phyloP scores from a whole-genome alignment of 1,140 invertebrate species.

The Goniozus legneri region DNA sequence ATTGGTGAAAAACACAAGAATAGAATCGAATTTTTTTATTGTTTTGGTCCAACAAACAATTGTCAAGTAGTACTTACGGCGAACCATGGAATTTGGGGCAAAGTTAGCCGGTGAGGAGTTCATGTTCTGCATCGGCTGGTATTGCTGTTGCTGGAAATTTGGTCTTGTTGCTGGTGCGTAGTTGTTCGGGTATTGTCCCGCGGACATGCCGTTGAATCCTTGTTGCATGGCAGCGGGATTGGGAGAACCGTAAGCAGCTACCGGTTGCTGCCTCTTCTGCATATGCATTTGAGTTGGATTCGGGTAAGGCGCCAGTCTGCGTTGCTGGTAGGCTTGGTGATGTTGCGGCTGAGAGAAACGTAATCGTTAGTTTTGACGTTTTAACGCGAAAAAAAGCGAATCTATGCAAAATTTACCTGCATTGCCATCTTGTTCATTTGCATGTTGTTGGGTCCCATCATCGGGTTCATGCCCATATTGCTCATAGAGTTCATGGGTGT shows the following conservation, averaged over 20 bases:
- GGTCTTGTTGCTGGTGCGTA: conserved; percentile 57
- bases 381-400: neutral
- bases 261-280: conserved; percentile 64
- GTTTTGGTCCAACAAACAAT: too few relatives aligned
- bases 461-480: conserved; percentile 62
- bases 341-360: conserved; percentile 27
- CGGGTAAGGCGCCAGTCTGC: conserved; percentile 76
- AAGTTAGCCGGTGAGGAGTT: conserved; percentile 41
- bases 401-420: conserved; percentile 50
- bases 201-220: conserved; percentile 33
- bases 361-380: neutral
- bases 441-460: conserved; percentile 61
- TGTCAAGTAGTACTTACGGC: too few relatives aligned
- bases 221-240: conserved; percentile 49
- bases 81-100: conserved; percentile 48
- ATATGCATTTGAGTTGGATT: conserved; percentile 76
- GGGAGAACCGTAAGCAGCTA: conserved; percentile 27
- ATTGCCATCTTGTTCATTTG: conserved; percentile 58
- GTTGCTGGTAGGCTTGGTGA: conserved; percentile 49
- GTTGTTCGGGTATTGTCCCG: conserved; percentile 36
- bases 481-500: conserved; percentile 64
- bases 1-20: too few relatives aligned
- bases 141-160: conserved; percentile 66
- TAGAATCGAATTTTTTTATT: too few relatives aligned
- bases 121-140: conserved; percentile 64